These are phyloP conservation scores for Hemichromis elongatus DNA, from an alignment of 2,113 vertebrate genomes.

Conservation along the genomic window DNA sequence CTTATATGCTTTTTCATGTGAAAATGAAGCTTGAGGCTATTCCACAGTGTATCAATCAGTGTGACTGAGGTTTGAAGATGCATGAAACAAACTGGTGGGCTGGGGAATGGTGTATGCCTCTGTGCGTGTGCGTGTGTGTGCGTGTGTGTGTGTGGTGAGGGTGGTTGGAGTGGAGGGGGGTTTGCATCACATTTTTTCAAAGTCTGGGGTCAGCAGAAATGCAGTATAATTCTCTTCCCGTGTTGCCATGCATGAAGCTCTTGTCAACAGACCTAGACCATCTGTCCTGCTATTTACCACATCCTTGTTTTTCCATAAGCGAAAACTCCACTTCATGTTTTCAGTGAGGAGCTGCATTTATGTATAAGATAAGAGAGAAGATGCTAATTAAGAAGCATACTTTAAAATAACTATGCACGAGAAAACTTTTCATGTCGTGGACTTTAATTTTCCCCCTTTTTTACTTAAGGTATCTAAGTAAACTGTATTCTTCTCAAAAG, in stretches of 20 bases:
- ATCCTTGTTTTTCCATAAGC: conserved; percentile 34
- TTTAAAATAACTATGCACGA: conserved; percentile 35
- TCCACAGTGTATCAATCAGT: conserved; percentile 71
- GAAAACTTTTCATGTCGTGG: conserved; percentile 2
- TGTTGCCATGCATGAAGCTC: conserved; percentile 48
- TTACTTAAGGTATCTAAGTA: conserved; percentile 9
- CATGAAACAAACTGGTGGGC: conserved; percentile 54
- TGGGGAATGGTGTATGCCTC: background rate
- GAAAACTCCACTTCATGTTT: conserved; percentile 34
- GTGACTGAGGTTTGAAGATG: conserved; percentile 66
- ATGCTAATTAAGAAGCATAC: conserved; percentile 40
- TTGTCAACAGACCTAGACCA: conserved; percentile 61
- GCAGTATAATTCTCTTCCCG: conserved; percentile 14
- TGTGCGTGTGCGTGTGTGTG: background rate
- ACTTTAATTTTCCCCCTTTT: conserved; percentile 25
- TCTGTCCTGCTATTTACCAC: conserved; percentile 67
- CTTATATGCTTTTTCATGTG: conserved; percentile 40
- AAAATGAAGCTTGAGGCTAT: conserved; percentile 60
- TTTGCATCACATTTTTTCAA: conserved; percentile 54
- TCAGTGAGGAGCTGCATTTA: conserved; percentile 42
- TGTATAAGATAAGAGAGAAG: conserved; percentile 51
- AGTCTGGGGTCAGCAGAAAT: conserved; percentile 66
- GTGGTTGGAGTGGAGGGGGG: background rate
- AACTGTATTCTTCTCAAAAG: background rate
- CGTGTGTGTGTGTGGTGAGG: background rate